Percentiles rank a stretch among this genome's conserved stretches.
phyloP scores from a whole-genome alignment of 2,797 vertebrate genomes.

The Spea hammondii region DNA sequence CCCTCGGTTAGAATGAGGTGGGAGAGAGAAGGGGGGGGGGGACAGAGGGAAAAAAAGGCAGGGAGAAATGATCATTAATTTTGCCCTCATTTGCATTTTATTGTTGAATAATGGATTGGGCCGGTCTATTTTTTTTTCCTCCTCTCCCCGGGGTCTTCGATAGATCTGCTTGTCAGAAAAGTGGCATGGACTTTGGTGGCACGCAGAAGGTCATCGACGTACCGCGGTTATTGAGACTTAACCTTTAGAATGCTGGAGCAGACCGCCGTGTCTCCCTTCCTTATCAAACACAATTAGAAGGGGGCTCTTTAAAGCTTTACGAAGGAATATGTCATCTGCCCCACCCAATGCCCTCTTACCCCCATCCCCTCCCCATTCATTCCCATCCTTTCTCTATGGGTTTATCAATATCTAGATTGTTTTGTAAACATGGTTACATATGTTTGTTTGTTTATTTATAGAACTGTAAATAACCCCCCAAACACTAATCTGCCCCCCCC shows the following conservation, averaged over 20 bases:
- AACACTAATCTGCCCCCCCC: slow-evolving; percentile 40
- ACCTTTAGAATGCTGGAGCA: background rate
- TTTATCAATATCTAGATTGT: no score
- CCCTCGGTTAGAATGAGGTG: slow-evolving; percentile 55
- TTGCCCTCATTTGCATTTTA: slow-evolving; percentile 71
- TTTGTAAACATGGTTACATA: no score
- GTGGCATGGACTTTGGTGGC: slow-evolving; percentile 46
- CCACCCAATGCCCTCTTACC: background rate
- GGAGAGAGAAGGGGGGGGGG: slow-evolving; percentile 13
- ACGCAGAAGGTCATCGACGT: background rate
- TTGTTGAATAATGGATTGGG: slow-evolving; percentile 81
- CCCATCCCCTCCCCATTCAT: background rate
- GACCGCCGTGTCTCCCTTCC: background rate
- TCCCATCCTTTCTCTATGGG: background rate
- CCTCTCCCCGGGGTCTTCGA: slow-evolving; percentile 59
- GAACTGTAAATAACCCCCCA: background rate
- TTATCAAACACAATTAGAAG: no score
- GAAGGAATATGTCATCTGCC: no score
- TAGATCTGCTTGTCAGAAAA: slow-evolving; percentile 62
- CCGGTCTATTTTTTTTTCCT: slow-evolving; percentile 62
- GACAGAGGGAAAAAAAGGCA: background rate
- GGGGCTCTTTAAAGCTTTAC: no score
- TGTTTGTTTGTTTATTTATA: no score
- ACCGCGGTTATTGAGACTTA: background rate
- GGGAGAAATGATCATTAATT: slow-evolving; percentile 65